A percentile compares a stretch with the other conserved stretches of the same genome.
Conservation (phyloP, 1,140 invertebrate species). For the Calycopis cecrops region DNA sequence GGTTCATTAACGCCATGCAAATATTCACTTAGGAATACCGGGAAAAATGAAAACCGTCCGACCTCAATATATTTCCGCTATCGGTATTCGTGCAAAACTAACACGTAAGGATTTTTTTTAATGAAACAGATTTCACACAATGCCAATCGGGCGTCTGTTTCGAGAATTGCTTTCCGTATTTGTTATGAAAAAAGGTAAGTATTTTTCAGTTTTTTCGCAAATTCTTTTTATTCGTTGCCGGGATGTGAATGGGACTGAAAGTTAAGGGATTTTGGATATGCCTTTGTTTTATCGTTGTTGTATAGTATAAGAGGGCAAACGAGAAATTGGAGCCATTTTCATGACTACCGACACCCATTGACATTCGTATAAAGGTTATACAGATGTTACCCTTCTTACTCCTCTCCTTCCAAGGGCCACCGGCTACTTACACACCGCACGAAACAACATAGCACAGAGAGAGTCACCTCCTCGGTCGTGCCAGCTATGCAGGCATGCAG, state of each 20-base stretch:
- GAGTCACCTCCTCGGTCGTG: too few species aligned
- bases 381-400: too few species aligned
- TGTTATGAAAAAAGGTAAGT: background rate
- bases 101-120: conserved; percentile 13
- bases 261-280: too few species aligned
- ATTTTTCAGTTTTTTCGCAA: too few species aligned
- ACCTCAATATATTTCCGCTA: conserved; percentile 33
- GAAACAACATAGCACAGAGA: too few species aligned
- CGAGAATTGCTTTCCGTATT: background rate
- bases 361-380: too few species aligned
- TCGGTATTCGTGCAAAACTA: conserved; percentile 16
- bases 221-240: too few species aligned
- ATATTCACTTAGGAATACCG: conserved; percentile 50
- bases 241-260: background rate
- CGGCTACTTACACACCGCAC: background rate
- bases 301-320: background rate
- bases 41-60: conserved; percentile 36
- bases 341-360: too few species aligned
- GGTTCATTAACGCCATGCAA: conserved; percentile 50
- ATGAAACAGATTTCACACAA: conserved; percentile 7
- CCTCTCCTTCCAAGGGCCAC: background rate
- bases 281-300: too few species aligned
- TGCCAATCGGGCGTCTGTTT: conserved; percentile 1
- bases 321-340: background rate
- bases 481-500: too few species aligned